Base-by-base conservation (phyloP, 2,888 invertebrate species). In the Phalangium opilio region DNA sequence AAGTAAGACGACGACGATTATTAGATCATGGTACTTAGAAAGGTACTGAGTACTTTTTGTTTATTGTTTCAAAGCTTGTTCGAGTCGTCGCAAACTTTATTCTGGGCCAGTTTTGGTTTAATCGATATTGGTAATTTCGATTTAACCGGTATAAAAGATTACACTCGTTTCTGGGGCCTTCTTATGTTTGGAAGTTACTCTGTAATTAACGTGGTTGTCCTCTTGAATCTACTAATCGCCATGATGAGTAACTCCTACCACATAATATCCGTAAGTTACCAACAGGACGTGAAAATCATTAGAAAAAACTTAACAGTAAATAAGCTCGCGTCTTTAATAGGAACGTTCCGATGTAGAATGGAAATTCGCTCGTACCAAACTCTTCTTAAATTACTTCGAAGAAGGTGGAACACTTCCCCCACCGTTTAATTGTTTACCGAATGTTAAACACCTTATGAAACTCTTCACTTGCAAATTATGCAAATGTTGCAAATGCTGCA, bases 371-470 rank as follows among this genome's bases (percentile, higher is more conserved):
- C 58, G 72, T 14, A 68, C 69, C 39, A 68, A 67, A 51, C 58
- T 73, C 39, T 73, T 72, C 68, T 68, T 73, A 57, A 71, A 70
- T 57, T 73, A 70, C 55, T 73, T 73, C 59, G 71, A 70, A 50
- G 68, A 70, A 55, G 67, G 67, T 17, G 67, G 66, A 11, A 72
- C 72, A 1, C 59, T 72, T 3, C 71, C 72, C 8, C 64, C 69
- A 12, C 72, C 72, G 1, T 72, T 73, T 60, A 73, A 72, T 55
- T 66, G 71, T 39, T 64, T 73, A 34, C 71, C 72, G 12, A 83
- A 83, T 1, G 81, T 86, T 0, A 93, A 93, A 65, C 71, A 82
- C 54, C 53, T 67, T 48, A 10, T 46, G 14, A 40, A 41, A 12
- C 32, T 47, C 2, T n/a, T n/a, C n/a, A n/a, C n/a, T n/a, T n/a